phyloP scores from a whole-genome alignment of 2,888 invertebrate species.

The Melieria picta region DNA sequence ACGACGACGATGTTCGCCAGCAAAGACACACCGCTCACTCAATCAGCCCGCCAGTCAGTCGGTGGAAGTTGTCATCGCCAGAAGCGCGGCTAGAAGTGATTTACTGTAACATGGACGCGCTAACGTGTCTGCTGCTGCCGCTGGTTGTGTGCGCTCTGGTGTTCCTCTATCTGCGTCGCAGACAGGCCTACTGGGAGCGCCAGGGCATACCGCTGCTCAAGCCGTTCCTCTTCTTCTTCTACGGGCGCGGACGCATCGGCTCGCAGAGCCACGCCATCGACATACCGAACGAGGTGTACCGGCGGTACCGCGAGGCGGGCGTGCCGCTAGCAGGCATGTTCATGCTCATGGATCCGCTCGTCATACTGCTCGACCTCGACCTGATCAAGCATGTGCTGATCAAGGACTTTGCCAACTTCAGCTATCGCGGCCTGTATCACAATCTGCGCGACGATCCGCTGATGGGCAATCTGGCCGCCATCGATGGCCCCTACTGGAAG shows the following conservation, averaged over 20 bases:
- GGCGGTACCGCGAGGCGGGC: constrained; percentile 10
- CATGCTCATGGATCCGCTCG: constrained; percentile 14
- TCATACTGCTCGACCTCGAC: constrained; percentile 52
- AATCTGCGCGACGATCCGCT: constrained; percentile 62
- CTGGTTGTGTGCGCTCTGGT: constrained; percentile 2
- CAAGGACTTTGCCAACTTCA: constrained; percentile 62
- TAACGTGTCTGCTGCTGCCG: background rate
- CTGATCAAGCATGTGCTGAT: constrained; percentile 54
- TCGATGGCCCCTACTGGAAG: constrained; percentile 66
- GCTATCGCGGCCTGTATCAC: constrained; percentile 57
- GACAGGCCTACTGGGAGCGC: constrained; percentile 18
- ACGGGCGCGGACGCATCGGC: constrained; percentile 25
- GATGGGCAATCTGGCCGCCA: constrained; percentile 54
- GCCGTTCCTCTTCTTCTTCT: constrained; percentile 13
- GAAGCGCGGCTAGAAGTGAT: background rate
- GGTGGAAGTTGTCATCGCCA: background rate
- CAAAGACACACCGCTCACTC: too few species aligned
- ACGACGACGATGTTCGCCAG: too few species aligned
- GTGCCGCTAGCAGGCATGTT: constrained; percentile 25
- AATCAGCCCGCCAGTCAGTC: background rate
- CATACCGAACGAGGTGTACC: constrained; percentile 28
- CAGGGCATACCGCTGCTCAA: constrained; percentile 23
- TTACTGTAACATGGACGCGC: constrained; percentile 2
- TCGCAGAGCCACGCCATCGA: constrained; percentile 31
- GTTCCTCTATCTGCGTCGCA: constrained; percentile 15